Base-by-base conservation (phyloP, 2,888 invertebrate genomes). In the Spicauda simplicius region DNA sequence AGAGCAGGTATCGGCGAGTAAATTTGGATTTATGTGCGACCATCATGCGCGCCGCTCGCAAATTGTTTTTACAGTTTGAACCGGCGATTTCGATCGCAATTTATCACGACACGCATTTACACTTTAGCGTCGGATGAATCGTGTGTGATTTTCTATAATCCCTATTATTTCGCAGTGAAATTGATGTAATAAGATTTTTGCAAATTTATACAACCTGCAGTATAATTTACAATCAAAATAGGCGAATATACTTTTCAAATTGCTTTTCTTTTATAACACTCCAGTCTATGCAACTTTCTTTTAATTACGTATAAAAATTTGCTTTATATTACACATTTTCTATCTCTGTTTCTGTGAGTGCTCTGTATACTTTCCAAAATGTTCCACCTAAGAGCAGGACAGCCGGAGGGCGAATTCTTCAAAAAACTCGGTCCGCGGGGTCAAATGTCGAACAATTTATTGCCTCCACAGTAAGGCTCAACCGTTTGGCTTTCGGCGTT, bases 361-460 rank as follows among this genome's bases (percentile, higher is more conserved):
- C 82, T 83, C 84, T 86, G 81, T 87, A 80, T 73, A 76, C 81
- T 82, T 80, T 78, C 79, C 76, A 77, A 78, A 80, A 76, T 72
- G 76, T 75, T 80, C 72, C 73, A 74, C 72, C 76, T 60, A 66
- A 77, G 79, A 78, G 77, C 83, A 83, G 81, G 82, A 81, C 80
- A 80, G 87, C 91, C 88, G 72, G 82, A 86, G 84, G 93, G 92
- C 88, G 79, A 88, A 90, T 87, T 87, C 88, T 85, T 87, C 84
- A 88, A 93, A 81, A 86, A 88, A 85, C 80, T 81, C 78, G 81
- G 83, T 79, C 77, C 75, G 73, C 73, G 83, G 82, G 93, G 93
- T 93, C 93, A 93, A 92, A 93, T 88, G 93, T 93, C 93, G 93
- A 93, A 87, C 85, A 90, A 93, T 93, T 93, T 93, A 93, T 93